A percentile compares a stretch with the other conserved stretches of the same genome.
These are phyloP conservation scores for Tinamus major DNA, from an alignment of 2,797 vertebrate genomes.

Conservation along the genomic window DNA sequence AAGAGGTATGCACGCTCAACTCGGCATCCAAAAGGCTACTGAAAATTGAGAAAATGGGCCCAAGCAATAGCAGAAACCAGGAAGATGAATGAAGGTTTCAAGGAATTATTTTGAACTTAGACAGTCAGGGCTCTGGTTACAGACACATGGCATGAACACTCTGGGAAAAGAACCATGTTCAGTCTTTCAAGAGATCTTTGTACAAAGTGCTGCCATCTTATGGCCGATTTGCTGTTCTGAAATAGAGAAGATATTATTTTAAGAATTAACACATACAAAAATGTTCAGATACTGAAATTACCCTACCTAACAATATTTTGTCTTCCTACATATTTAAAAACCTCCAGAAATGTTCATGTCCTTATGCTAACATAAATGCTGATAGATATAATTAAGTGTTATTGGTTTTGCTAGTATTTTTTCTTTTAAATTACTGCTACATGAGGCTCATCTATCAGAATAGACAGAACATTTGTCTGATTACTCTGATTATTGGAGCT, in stretches of 20 bases:
- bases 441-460: background rate
- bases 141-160: accelerated
- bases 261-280: background rate
- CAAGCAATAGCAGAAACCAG: background rate
- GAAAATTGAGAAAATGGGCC: background rate
- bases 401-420: background rate
- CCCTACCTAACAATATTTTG: background rate
- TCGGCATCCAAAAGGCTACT: background rate
- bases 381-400: background rate
- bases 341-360: background rate
- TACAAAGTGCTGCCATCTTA: constrained; percentile 65
- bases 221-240: background rate
- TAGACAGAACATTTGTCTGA: background rate
- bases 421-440: background rate
- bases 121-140: background rate
- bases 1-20: background rate
- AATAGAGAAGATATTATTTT: background rate
- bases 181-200: background rate
- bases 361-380: background rate
- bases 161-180: background rate
- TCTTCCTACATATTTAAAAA: background rate
- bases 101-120: background rate
- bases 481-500: background rate
- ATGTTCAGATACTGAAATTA: background rate
- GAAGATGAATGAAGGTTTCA: background rate